A percentile compares a stretch with the other conserved stretches of the same genome.
Conservation (phyloP, 2,888 invertebrate species). For the Campaea margaritaria region DNA sequence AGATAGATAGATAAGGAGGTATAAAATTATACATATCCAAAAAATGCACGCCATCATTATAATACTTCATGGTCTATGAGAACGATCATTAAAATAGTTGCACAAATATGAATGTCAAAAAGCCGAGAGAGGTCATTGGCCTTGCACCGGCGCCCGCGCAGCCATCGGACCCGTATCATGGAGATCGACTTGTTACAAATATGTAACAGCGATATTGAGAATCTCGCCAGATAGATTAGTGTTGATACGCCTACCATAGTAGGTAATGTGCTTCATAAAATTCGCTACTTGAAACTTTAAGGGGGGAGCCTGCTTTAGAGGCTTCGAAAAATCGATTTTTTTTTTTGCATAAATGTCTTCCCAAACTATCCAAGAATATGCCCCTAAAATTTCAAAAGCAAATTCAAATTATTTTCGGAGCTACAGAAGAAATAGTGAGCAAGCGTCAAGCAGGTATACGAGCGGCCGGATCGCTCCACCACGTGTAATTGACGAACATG, state of each 20-base stretch:
- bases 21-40: not conserved
- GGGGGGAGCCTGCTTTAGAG: no score
- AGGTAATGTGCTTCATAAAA: not conserved
- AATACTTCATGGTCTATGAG: not conserved
- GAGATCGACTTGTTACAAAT: constrained; percentile 47
- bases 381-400: no score
- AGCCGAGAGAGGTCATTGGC: constrained; percentile 31
- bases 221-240: constrained; percentile 21
- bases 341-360: no score
- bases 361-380: no score
- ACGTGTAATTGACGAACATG: no score
- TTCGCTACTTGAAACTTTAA: not conserved
- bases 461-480: no score
- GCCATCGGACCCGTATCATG: constrained; percentile 43
- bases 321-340: no score
- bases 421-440: no score
- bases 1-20: no score
- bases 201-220: constrained; percentile 46
- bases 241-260: constrained; percentile 34
- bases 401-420: no score
- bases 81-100: constrained; percentile 22
- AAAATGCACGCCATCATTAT: not conserved
- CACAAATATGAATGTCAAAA: constrained; percentile 36
- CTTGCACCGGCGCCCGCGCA: constrained; percentile 31
- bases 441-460: no score